Evolutionary conservation across 2,888 invertebrate genomes (phyloP), one percentile per base, ranked within the genome.

Genomic region (Melanargia galathea): DNA sequence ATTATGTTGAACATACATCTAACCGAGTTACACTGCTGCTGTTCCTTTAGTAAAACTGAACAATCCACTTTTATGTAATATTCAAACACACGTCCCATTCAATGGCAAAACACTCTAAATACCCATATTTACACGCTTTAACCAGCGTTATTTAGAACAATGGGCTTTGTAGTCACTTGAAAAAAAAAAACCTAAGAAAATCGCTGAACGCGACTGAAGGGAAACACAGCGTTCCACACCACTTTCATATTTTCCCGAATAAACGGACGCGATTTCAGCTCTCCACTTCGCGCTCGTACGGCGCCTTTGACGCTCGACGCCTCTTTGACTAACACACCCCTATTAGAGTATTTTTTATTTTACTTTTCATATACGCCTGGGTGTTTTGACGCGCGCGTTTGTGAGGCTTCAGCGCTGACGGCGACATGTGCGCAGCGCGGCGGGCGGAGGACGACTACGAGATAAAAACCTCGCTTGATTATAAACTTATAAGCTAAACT

Each of bases 381-480:
- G 74, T 79, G 77, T 83, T 84, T 85, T 82, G 80, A 83, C 89
- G 82, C 83, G 82, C 83, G 86, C 82, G 78, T 78, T 76, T 81
- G 68, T 78, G 70, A 73, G 81, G 80, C 80, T 82, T 81, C 79
- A 78, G 80, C 80, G 78, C 75, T 67, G 68, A 70, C 73, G 75
- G 74, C 73, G 82, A 88, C 91, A 89, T 90, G 88, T 87, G 84
- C 87, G 75, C 89, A 76, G 82, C 80, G 73, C 86, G 88, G 80
- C 88, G 84, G 81, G 74, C 89, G 84, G 81, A 83, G 82, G 82
- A 77, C 87, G 88, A 91, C 91, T 91, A 90, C 88, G 82, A 89
- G 90, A 91, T 91, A 91, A 90, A 90, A 90, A 90, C 90, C 83
- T 80, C 82, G 86, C 84, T 88, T 90, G 87, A 90, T 90, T 91